Evolutionary conservation across 2,113 vertebrate genomes (phyloP).

Genomic region (Bagarius yarrelli): DNA sequence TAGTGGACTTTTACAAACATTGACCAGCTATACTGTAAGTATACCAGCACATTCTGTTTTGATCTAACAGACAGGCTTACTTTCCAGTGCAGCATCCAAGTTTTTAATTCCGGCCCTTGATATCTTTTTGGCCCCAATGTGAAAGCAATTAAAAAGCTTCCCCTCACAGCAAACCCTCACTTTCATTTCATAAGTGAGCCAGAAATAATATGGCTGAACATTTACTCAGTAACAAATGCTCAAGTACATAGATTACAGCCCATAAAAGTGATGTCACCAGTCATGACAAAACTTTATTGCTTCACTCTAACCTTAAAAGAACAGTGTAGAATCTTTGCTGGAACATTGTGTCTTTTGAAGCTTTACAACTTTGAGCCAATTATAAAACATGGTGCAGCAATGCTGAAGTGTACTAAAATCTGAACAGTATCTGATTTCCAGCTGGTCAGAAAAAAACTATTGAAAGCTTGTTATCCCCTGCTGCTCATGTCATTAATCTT

Average conservation of each 20-base stretch:
- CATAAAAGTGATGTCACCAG: neutral
- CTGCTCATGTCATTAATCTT: neutral
- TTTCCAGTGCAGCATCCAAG: neutral
- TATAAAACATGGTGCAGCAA: neutral
- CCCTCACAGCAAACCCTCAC: neutral
- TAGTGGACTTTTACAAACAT: neutral
- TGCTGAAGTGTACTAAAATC: neutral
- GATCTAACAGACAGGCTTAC: neutral
- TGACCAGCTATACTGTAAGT: neutral
- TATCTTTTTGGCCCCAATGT: neutral
- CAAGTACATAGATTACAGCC: neutral
- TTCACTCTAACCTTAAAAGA: neutral
- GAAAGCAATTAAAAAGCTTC: neutral
- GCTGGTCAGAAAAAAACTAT: neutral
- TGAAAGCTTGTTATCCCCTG: slow-evolving; percentile 1
- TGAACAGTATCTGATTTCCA: neutral
- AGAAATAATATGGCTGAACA: neutral
- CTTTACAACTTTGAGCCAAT: neutral
- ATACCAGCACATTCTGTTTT: neutral
- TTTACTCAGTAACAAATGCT: neutral
- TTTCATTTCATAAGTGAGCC: neutral
- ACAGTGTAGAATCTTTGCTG: neutral
- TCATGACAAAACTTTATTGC: neutral
- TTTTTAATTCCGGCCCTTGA: neutral
- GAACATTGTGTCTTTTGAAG: neutral